Percentiles rank a stretch among this genome's conserved stretches.
Evolutionary conservation across 2,888 invertebrate genomes (phyloP).

Genomic region (Scrobipalpa atriplicella): DNA sequence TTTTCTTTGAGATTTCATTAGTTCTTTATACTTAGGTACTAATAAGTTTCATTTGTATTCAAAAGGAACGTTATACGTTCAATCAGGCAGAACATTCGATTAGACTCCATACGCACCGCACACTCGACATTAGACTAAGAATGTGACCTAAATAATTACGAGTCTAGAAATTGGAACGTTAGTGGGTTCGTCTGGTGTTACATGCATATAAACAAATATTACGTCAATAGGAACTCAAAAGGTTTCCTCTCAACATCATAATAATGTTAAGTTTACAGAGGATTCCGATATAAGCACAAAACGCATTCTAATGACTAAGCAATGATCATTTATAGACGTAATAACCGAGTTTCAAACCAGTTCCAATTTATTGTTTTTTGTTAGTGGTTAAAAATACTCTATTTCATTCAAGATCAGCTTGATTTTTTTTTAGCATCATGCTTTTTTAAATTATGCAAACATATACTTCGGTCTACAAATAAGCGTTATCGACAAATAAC

Average conservation of each 20-base stretch:
- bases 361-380: background rate
- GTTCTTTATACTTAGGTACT: too few species aligned
- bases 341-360: background rate
- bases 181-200: conserved; percentile 37
- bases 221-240: too few species aligned
- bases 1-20: too few species aligned
- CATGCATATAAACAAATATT: background rate
- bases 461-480: background rate
- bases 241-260: too few species aligned
- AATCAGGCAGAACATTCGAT: background rate
- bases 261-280: too few species aligned
- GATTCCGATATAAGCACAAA: too few species aligned
- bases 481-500: background rate
- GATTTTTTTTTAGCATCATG: background rate
- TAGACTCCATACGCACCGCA: background rate
- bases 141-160: conserved; percentile 44
- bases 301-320: too few species aligned
- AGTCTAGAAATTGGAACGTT: conserved; percentile 42
- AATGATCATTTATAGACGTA: too few species aligned
- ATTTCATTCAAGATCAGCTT: background rate
- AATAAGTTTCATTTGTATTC: too few species aligned
- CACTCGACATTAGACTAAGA: conserved; percentile 24
- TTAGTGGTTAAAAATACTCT: background rate
- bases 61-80: background rate
- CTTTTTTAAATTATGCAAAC: background rate